Evolutionary conservation across 92 coral and sea anemone genomes (phyloP), one percentile per base, ranked within the genome.

Genomic region (Phenganax stokvisi): DNA sequence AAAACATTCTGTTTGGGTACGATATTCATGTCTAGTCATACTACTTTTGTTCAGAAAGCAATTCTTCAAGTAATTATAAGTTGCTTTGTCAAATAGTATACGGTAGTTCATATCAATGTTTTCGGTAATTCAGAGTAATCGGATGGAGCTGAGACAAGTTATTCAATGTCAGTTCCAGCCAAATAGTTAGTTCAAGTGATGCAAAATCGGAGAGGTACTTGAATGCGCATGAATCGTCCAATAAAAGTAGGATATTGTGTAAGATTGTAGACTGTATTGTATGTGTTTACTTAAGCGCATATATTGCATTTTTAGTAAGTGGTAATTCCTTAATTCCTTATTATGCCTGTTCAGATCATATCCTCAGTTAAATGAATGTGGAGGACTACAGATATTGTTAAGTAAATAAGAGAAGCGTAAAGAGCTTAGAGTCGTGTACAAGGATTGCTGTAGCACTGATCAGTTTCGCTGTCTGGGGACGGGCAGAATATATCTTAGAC

Each of bases 401-500:
- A 31, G 60, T 31, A 54, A 75, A 25, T 80, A 85, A 20, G 75
- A 85, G 30, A 74, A 81, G 6, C 74, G 88, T 3, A 85, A 56
- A 10, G 75, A 80, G 27, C 56, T 88, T 27, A 61, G 79, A 30
- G 83, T 85, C n/a, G 86, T 61, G 8, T 61, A 28, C 67, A 17
- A 74, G 44, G 90, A 86, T 12, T 59, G 72, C 16, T 84, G 87
- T 80, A 11, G 64, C 76, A 76, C 90, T 1, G 88, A 80, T 25
- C 85, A 84, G 37, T 62, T 87, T 0, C 75, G 84, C 56, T 87
- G 87, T 55, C 57, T 84, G 69, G 88, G 90, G 15, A 80, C 88
- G 55, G 90, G 90, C 10, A 54, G 90, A 78, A 81, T 87, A 53
- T 87, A 87, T 55, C 31, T 87, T 16, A 58, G 90, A 30, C 90